Conservation (phyloP, 1,140 invertebrate genomes). For the Paracyclopina nana region DNA sequence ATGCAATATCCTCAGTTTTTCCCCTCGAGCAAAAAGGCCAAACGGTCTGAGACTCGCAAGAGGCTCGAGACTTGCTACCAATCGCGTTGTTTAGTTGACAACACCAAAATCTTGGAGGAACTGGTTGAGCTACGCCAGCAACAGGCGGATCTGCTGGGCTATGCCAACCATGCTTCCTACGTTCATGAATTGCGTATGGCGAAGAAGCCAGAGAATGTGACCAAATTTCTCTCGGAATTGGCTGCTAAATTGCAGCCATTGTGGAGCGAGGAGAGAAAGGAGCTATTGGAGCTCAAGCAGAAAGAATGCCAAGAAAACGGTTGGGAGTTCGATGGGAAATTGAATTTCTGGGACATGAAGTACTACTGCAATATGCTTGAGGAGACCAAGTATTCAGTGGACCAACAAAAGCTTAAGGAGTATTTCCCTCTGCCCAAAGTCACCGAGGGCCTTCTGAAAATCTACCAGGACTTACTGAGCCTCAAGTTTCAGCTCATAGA, state of each 20-base stretch:
- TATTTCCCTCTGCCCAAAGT: slow-evolving; percentile 35
- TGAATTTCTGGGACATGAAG: slow-evolving; percentile 32
- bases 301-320: slow-evolving; percentile 31
- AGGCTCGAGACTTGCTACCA: slow-evolving; percentile 30
- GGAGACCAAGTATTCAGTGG: slow-evolving; percentile 32
- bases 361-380: slow-evolving; percentile 31
- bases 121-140: slow-evolving; percentile 30
- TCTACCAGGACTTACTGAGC: slow-evolving; percentile 33
- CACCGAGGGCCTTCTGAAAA: slow-evolving; percentile 31
- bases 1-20: slow-evolving; percentile 36
- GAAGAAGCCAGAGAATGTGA: slow-evolving; percentile 30
- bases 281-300: slow-evolving; percentile 31
- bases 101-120: slow-evolving; percentile 32
- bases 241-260: slow-evolving; percentile 29
- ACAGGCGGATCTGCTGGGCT: slow-evolving; percentile 31
- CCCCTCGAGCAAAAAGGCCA: slow-evolving; percentile 32
- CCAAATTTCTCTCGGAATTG: slow-evolving; percentile 29
- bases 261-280: slow-evolving; percentile 28
- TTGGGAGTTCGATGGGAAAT: slow-evolving; percentile 27
- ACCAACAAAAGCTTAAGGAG: slow-evolving; percentile 31
- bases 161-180: slow-evolving; percentile 31
- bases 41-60: slow-evolving; percentile 28
- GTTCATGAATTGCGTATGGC: slow-evolving; percentile 34
- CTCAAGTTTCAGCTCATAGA: slow-evolving; percentile 29
- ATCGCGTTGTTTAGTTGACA: slow-evolving; percentile 31